phyloP scores from a whole-genome alignment of 1,140 invertebrate genomes.

The Physella acuta region DNA sequence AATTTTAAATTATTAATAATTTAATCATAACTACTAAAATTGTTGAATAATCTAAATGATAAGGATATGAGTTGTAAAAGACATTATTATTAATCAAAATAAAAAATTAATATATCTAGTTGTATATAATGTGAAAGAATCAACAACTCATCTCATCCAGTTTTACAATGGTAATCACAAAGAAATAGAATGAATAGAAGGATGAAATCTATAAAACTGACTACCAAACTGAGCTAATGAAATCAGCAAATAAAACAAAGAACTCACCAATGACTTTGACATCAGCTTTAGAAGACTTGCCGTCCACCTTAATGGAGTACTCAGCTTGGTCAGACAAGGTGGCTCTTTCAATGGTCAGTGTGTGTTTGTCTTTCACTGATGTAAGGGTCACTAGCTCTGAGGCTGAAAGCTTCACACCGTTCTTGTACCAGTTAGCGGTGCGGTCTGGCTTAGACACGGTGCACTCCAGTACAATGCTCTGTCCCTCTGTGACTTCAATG shows the following conservation, averaged over 20 bases:
- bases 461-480: constrained; percentile 48
- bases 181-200: too few relatives aligned
- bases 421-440: constrained; percentile 82
- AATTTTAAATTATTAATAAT: too few relatives aligned
- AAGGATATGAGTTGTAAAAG: too few relatives aligned
- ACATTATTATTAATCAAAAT: too few relatives aligned
- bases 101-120: too few relatives aligned
- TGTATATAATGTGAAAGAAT: too few relatives aligned
- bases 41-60: too few relatives aligned
- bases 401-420: constrained; percentile 64
- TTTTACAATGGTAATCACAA: too few relatives aligned
- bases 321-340: constrained; percentile 42
- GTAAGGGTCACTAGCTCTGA: constrained; percentile 86
- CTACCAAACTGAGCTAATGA: too few relatives aligned
- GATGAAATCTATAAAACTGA: neutral
- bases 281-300: constrained; percentile 41
- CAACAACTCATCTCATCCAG: too few relatives aligned
- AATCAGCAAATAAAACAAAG: neutral
- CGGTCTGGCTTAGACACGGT: constrained; percentile 73
- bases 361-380: constrained; percentile 71
- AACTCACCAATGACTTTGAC: constrained; percentile 46
- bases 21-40: too few relatives aligned
- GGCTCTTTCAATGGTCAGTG: constrained; percentile 81
- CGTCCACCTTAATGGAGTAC: constrained; percentile 45
- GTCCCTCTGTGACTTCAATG: constrained; percentile 36